phyloP scores from a whole-genome alignment of 2,113 vertebrate species.

The Pituophis catenifer region DNA sequence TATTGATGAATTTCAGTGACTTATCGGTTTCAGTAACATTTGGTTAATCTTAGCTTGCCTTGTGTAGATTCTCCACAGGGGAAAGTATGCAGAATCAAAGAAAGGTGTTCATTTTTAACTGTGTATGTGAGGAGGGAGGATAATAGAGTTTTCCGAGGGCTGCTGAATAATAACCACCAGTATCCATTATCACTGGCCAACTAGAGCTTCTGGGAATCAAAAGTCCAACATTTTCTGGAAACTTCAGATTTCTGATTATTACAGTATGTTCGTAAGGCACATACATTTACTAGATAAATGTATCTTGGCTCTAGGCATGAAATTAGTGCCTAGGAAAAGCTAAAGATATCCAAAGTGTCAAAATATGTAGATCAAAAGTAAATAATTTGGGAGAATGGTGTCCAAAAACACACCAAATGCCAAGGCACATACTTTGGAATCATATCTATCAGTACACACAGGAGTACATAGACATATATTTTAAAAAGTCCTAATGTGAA shows the following conservation, averaged over 20 bases:
- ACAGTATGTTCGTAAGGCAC: not conserved
- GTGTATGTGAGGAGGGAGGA: not conserved
- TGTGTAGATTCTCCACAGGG: not conserved
- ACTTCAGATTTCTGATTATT: not conserved
- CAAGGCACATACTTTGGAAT: not conserved
- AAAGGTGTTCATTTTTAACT: not conserved
- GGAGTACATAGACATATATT: not conserved
- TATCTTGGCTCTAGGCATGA: not conserved
- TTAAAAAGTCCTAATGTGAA: not conserved
- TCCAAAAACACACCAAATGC: not conserved
- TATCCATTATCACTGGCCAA: not conserved
- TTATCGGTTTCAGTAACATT: not conserved
- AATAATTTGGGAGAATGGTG: not conserved
- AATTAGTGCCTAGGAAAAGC: not conserved
- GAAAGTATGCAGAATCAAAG: not conserved
- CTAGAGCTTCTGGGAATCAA: not conserved
- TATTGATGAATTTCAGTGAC: not conserved
- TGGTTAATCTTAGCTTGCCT: constrained; percentile 4
- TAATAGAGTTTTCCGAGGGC: not conserved
- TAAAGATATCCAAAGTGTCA: not conserved
- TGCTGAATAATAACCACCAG: constrained; percentile 29
- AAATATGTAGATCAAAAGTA: not conserved
- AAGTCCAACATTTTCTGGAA: not conserved
- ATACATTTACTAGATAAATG: not conserved
- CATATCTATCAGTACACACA: not conserved